A percentile compares a stretch with the other conserved stretches of the same genome.
These are phyloP conservation scores for Scaptomyza hsui DNA, from an alignment of 1,140 invertebrate species.

Conservation along the genomic window DNA sequence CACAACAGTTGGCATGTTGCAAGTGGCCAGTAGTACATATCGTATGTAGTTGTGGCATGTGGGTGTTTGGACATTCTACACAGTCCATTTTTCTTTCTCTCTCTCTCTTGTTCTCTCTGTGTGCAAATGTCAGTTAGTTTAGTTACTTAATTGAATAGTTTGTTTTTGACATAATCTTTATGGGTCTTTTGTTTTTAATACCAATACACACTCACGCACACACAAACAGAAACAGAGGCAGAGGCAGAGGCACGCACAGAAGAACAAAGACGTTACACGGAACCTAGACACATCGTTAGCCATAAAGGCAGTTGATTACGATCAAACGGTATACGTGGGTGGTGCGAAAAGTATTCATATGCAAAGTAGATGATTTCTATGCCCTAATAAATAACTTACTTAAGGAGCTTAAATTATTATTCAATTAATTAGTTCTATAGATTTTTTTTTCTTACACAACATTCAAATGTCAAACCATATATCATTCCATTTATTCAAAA, in stretches of 20 bases:
- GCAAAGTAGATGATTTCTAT: slow-evolving; percentile 7
- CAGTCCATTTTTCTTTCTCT: slow-evolving; percentile 28
- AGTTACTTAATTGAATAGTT: slow-evolving; percentile 82
- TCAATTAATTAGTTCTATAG: neutral
- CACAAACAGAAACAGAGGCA: slow-evolving; percentile 1
- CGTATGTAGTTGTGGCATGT: slow-evolving; percentile 39
- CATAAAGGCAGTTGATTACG: slow-evolving; percentile 69
- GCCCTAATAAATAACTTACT: neutral
- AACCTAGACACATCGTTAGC: slow-evolving; percentile 63
- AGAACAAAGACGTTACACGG: slow-evolving; percentile 64
- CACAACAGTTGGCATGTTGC: slow-evolving; percentile 63
- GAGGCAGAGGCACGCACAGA: neutral
- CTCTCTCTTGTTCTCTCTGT: neutral
- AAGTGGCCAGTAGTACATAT: slow-evolving; percentile 20
- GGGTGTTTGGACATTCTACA: slow-evolving; percentile 35
- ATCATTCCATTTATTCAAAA: slow-evolving; percentile 22
- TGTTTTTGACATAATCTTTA: slow-evolving; percentile 83
- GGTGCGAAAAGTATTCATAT: slow-evolving; percentile 31
- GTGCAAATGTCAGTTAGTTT: slow-evolving; percentile 77
- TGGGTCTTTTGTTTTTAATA: slow-evolving; percentile 79
- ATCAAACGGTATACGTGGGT: slow-evolving; percentile 58
- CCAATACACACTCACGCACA: slow-evolving; percentile 44
- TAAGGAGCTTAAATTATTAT: neutral
- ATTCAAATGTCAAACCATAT: slow-evolving; percentile 10
- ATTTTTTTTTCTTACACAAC: neutral